These are phyloP conservation scores for Bugulina stolonifera DNA, from an alignment of 2,888 invertebrate species.

Conservation along the genomic window DNA sequence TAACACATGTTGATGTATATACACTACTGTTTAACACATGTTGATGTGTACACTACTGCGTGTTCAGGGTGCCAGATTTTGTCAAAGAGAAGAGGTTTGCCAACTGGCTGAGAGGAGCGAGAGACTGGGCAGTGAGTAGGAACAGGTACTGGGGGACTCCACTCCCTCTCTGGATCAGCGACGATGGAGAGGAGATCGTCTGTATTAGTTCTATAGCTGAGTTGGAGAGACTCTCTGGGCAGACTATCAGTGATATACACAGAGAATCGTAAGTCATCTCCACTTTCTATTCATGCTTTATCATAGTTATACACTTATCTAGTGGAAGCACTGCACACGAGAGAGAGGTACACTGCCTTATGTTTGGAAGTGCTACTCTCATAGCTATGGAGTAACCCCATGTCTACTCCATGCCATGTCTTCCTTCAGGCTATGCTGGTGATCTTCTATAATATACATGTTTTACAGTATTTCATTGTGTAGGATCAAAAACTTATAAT, in stretches of 20 bases:
- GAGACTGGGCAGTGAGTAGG: constrained; percentile 96
- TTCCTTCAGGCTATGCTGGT: too few relatives aligned
- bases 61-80: constrained; percentile 78
- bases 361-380: too few relatives aligned
- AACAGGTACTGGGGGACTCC: constrained; percentile 99
- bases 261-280: constrained; percentile 61
- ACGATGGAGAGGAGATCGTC: constrained; percentile 82
- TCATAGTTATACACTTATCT: not conserved
- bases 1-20: not conserved
- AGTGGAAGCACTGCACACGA: too few relatives aligned
- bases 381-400: too few relatives aligned
- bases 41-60: constrained; percentile 5
- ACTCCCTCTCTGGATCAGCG: constrained; percentile 92
- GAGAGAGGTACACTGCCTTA: too few relatives aligned
- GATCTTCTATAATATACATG: too few relatives aligned
- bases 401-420: too few relatives aligned
- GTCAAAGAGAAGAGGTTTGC: constrained; percentile 97
- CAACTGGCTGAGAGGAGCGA: constrained; percentile 93
- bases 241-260: constrained; percentile 79
- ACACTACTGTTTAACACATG: too few relatives aligned
- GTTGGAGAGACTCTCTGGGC: constrained; percentile 73
- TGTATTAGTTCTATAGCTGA: constrained; percentile 91
- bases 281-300: not conserved
- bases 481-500: too few relatives aligned
- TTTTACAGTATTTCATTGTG: too few relatives aligned